Conservation (phyloP, 1,140 invertebrate species). For the Calephelis nemesis region DNA sequence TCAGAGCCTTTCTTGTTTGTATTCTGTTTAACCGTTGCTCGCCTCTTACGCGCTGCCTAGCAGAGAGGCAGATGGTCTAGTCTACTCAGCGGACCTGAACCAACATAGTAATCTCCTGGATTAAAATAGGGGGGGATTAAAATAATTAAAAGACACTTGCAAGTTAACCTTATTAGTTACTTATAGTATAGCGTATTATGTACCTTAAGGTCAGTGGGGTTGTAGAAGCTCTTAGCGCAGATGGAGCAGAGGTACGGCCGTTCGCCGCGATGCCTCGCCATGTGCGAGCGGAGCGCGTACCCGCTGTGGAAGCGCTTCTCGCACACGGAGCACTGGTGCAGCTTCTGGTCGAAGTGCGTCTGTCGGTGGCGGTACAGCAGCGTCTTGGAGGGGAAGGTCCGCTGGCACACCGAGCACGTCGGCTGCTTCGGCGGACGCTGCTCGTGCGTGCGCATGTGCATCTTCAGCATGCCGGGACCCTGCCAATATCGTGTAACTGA, state of each 20-base stretch:
- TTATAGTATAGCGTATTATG: too few relatives aligned
- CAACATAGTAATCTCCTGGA: too few relatives aligned
- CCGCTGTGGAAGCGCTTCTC: conserved; percentile 76
- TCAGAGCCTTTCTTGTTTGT: too few relatives aligned
- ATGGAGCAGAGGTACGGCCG: conserved; percentile 67
- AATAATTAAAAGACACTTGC: too few relatives aligned
- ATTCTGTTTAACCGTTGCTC: too few relatives aligned
- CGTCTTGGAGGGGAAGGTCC: conserved; percentile 80
- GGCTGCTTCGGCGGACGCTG: conserved; percentile 77
- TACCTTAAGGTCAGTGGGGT: conserved; percentile 76
- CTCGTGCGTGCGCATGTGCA: conserved; percentile 82
- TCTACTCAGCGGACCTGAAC: too few relatives aligned
- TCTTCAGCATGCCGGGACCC: conserved; percentile 81
- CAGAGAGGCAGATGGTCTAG: too few relatives aligned
- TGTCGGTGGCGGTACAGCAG: conserved; percentile 80
- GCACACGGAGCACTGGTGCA: conserved; percentile 71
- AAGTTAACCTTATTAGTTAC: too few relatives aligned
- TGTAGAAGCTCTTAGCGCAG: conserved; percentile 75
- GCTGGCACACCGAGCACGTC: conserved; percentile 80
- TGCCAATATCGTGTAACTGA: conserved; percentile 26
- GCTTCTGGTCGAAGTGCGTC: conserved; percentile 80
- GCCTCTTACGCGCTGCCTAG: too few relatives aligned
- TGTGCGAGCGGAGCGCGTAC: conserved; percentile 72
- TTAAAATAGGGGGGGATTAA: too few relatives aligned
- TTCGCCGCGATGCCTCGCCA: conserved; percentile 72